Evolutionary conservation across 2,113 vertebrate genomes (phyloP).

Genomic region (Antigone vipio): DNA sequence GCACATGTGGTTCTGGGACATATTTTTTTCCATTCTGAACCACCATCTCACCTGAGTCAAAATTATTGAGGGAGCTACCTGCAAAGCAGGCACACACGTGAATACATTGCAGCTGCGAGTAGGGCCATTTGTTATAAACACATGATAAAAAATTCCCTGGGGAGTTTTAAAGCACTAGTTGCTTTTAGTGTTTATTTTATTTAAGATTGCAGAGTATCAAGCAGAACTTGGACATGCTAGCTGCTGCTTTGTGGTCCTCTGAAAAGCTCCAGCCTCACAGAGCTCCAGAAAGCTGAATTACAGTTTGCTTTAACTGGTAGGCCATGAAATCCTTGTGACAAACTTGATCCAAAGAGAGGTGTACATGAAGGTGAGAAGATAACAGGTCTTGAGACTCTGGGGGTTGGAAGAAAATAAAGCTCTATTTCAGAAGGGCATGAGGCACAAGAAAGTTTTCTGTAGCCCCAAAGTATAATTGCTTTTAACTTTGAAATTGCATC

Average conservation of each 20-base stretch:
- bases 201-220: background rate
- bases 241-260: background rate
- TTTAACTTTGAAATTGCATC: background rate
- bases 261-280: background rate
- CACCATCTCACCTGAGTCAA: background rate
- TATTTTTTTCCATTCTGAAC: background rate
- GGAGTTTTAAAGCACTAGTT: background rate
- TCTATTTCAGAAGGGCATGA: background rate
- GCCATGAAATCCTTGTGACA: background rate
- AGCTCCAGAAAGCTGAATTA: background rate
- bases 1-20: background rate
- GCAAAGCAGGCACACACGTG: background rate
- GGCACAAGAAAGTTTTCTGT: background rate
- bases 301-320: background rate
- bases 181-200: background rate
- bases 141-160: background rate
- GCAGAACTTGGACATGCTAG: background rate
- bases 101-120: background rate
- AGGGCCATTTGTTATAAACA: background rate
- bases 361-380: background rate
- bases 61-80: background rate
- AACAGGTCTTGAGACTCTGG: background rate
- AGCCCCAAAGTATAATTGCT: background rate
- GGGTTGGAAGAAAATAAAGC: background rate
- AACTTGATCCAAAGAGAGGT: background rate